Evolutionary conservation across 2,113 vertebrate genomes (phyloP).

Genomic region (Mesocricetus auratus): DNA sequence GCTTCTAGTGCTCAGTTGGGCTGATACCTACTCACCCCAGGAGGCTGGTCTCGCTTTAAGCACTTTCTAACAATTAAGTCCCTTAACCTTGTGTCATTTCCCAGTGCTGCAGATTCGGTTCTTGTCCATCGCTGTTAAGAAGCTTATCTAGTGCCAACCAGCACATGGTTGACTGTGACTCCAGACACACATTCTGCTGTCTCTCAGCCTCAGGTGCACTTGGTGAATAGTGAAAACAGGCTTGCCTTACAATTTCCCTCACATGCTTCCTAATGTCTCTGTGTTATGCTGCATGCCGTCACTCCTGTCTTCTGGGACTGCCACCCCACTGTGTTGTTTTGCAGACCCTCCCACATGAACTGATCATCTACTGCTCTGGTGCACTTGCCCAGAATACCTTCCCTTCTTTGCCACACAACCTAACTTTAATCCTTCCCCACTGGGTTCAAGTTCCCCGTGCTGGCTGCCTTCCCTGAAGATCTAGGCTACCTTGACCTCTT

Average conservation of each 20-base stretch:
- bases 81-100: background rate
- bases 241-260: rapidly evolving
- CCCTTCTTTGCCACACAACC: background rate
- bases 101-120: too few relatives aligned
- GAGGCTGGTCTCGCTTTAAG: background rate
- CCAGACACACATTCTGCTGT: background rate
- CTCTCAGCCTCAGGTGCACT: background rate
- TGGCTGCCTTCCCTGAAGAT: slow-evolving; percentile 25
- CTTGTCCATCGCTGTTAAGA: background rate
- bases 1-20: rapidly evolving
- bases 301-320: background rate
- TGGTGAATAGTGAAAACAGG: background rate
- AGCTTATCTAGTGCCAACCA: background rate
- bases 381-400: background rate
- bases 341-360: background rate
- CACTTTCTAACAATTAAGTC: background rate
- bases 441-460: background rate
- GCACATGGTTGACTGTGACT: background rate
- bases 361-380: background rate
- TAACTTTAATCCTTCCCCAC: slow-evolving; percentile 37
- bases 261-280: background rate
- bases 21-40: background rate
- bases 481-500: slow-evolving; percentile 47
- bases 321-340: background rate
- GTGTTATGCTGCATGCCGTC: background rate